These are phyloP conservation scores for Potamilus streckersoni DNA, from an alignment of 1,140 invertebrate genomes.

Conservation along the genomic window DNA sequence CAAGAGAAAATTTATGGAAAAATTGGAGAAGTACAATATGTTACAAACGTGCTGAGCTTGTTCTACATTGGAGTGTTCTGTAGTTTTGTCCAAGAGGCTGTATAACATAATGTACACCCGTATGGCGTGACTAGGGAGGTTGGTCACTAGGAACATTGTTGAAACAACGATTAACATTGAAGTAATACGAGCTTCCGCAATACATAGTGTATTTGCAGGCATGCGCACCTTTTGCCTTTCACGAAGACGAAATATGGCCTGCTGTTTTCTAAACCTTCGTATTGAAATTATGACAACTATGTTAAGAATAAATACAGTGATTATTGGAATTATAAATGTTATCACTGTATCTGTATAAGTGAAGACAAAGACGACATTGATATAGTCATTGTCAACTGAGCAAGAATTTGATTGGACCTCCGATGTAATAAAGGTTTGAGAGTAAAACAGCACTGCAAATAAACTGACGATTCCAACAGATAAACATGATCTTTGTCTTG, in stretches of 20 bases:
- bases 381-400: conserved; percentile 17
- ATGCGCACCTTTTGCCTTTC: neutral
- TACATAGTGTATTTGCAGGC: conserved; percentile 5
- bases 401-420: conserved; percentile 16
- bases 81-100: neutral
- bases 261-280: conserved; percentile 32
- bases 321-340: conserved; percentile 70
- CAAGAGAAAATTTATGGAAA: conserved; percentile 85
- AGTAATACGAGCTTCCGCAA: conserved; percentile 73
- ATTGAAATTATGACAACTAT: conserved; percentile 72
- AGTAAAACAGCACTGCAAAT: conserved; percentile 37
- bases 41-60: conserved; percentile 68
- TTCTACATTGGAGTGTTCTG: neutral
- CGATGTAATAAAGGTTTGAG: conserved; percentile 42
- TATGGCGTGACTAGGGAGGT: conserved; percentile 74
- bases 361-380: conserved; percentile 68
- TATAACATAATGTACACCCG: conserved; percentile 37
- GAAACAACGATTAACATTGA: conserved; percentile 85
- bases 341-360: conserved; percentile 72
- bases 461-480: conserved; percentile 26
- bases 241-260: conserved; percentile 16
- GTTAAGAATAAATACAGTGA: conserved; percentile 72
- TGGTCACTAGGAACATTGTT: conserved; percentile 81
- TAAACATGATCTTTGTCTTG: conserved; percentile 37
- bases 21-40: conserved; percentile 81